Evolutionary conservation across 1,140 invertebrate genomes (phyloP).

Genomic region (Andricus grossulariae): DNA sequence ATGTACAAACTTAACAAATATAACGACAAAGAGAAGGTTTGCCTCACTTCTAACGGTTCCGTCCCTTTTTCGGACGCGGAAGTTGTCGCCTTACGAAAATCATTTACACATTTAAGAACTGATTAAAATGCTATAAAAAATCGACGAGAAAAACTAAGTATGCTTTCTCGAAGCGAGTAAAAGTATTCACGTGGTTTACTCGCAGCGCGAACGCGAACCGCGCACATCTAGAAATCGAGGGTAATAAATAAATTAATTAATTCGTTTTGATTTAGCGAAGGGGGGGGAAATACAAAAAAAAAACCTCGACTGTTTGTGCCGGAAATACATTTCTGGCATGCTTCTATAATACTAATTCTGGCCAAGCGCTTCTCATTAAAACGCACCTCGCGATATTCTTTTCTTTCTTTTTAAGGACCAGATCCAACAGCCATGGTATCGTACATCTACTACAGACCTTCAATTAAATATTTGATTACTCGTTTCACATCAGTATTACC

Average conservation of each 20-base stretch:
- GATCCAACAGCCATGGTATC: conserved; percentile 12
- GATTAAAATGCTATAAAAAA: conserved; percentile 62
- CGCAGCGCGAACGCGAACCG: conserved; percentile 28
- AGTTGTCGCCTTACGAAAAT: conserved; percentile 9
- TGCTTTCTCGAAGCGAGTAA: conserved; percentile 7
- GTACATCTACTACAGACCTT: neutral
- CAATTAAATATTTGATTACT: neutral
- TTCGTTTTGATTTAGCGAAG: conserved; percentile 57
- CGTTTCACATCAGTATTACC: conserved; percentile 14
- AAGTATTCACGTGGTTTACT: neutral
- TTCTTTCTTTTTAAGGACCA: conserved; percentile 11
- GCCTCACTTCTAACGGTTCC: conserved; percentile 19
- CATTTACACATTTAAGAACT: conserved; percentile 50
- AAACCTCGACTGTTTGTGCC: conserved; percentile 35
- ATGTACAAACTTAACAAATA: conserved; percentile 50
- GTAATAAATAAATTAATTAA: conserved; percentile 61
- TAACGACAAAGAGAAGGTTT: conserved; percentile 37
- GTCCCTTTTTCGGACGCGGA: conserved; percentile 6
- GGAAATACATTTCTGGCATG: conserved; percentile 21
- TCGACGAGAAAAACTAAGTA: conserved; percentile 34
- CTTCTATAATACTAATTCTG: conserved; percentile 44
- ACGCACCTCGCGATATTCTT: conserved; percentile 5
- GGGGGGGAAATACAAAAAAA: conserved; percentile 44
- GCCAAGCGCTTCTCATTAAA: conserved; percentile 32
- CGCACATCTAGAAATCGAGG: conserved; percentile 41